A percentile compares a stretch with the other conserved stretches of the same genome.
phyloP scores from a whole-genome alignment of 2,113 vertebrate genomes.

The Toxostoma redivivum region DNA sequence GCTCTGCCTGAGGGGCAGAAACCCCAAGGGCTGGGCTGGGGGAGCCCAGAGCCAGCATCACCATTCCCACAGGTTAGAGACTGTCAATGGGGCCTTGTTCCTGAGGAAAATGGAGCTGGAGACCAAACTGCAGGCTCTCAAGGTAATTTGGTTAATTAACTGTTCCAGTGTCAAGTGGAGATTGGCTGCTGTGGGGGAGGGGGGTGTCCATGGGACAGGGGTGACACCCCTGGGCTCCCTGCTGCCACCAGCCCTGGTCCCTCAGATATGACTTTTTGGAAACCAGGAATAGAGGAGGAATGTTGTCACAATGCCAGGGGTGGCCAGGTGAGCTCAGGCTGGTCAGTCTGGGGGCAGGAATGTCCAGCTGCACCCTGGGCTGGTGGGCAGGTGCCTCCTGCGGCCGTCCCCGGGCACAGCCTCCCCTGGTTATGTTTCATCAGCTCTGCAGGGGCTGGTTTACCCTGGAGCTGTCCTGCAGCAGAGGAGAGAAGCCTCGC shows the following conservation, averaged over 20 bases:
- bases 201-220: accelerated
- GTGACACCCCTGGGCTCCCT: accelerated
- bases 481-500: accelerated
- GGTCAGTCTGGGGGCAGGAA: not conserved
- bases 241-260: accelerated
- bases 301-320: accelerated
- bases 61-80: slow-evolving; percentile 81
- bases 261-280: accelerated
- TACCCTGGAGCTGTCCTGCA: not conserved
- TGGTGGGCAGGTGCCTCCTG: not conserved
- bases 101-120: slow-evolving; percentile 86
- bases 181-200: not conserved
- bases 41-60: not conserved
- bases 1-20: not conserved
- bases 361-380: accelerated
- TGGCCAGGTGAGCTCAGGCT: too few relatives aligned
- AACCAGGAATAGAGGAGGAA: not conserved
- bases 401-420: not conserved
- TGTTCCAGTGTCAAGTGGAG: accelerated
- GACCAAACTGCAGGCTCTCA: slow-evolving; percentile 80
- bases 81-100: slow-evolving; percentile 79
- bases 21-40: accelerated
- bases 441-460: accelerated
- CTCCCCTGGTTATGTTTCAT: not conserved
- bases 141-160: slow-evolving; percentile 68